Evolutionary conservation across 2,888 invertebrate species (phyloP).

Genomic region (Mimachlamys varia): DNA sequence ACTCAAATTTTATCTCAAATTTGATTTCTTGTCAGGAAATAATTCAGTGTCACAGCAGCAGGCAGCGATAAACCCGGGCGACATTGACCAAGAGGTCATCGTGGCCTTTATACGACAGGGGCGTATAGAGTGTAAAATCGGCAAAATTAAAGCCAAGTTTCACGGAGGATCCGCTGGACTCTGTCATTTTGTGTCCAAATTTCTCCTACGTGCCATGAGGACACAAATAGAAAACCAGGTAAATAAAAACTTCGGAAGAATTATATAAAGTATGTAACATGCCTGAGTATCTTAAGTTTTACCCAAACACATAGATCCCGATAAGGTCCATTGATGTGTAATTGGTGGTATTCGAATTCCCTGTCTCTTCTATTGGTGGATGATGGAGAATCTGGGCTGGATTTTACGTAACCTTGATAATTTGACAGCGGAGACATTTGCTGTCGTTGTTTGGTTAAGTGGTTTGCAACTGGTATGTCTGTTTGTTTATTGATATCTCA

Average conservation of each 20-base stretch:
- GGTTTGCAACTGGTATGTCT: too few relatives aligned
- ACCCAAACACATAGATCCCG: too few relatives aligned
- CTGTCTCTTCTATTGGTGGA: too few relatives aligned
- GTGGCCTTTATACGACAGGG: slow-evolving; percentile 43
- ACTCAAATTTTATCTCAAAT: not conserved
- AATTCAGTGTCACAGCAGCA: not conserved
- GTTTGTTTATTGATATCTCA: too few relatives aligned
- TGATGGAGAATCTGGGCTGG: too few relatives aligned
- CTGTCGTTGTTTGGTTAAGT: too few relatives aligned
- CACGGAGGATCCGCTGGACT: slow-evolving; percentile 46
- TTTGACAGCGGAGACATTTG: too few relatives aligned
- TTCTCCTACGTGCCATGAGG: slow-evolving; percentile 40
- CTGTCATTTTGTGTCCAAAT: slow-evolving; percentile 38
- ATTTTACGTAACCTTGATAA: too few relatives aligned
- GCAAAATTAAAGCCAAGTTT: slow-evolving; percentile 45
- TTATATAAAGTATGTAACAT: not conserved
- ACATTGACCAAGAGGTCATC: not conserved
- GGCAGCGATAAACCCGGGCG: not conserved
- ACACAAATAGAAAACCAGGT: slow-evolving; percentile 45
- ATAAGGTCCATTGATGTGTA: too few relatives aligned
- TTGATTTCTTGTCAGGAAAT: slow-evolving; percentile 7
- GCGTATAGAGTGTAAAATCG: slow-evolving; percentile 43
- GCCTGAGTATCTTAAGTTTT: not conserved
- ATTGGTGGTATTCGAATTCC: too few relatives aligned
- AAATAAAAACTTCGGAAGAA: not conserved